Base-by-base conservation (phyloP, 1,140 invertebrate species). In the Kradibia gibbosae region DNA sequence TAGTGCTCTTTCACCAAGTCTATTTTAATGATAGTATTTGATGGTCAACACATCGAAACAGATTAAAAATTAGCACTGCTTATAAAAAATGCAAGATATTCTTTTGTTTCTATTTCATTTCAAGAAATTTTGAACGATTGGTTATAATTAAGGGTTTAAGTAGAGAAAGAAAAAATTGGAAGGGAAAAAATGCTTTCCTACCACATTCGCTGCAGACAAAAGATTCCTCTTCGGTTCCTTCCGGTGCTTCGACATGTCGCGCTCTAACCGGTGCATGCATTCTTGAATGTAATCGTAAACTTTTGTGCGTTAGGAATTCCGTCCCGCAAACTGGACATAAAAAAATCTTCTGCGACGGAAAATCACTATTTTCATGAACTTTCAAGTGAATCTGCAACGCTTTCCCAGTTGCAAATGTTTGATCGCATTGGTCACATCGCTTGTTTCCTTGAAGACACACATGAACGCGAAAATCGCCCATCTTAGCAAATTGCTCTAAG, bases 201-300 rank as follows among this genome's bases (percentile, higher is more conserved):
- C 90, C 90, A 77, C 91, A 92, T 79, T 91, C 90, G 13, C 79
- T 82, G 57, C 91, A 92, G 0, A 86, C 89, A 42, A 91, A 92
- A 5, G 87, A 90, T 1, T 86, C 86, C 42, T 85, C 88, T 42
- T 86, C 84, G 4, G 87, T 89, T 36, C 90, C 91, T 53, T 90
- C 93, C 17, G 92, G 92, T 20, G 93, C 91, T 28, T 93, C 90
- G 0, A 93, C 91, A 70, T 92, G 90, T 85, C 94, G 92, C 80
- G 89, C 91, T 86, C 94, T 93, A 1, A 95, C 88, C 1, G 93
- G 93, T 34, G 93, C 93, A 83, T 96, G 95, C 93, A 96, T 95
- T 70, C 94, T 91, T 83, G 93, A 93, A 86, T 96, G 95, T 36
- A 95, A 88, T 83, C 93, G 91, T n/a, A 94, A 86, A 50, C 93